Evolutionary conservation across 2,888 invertebrate species (phyloP), one percentile per base, ranked within the genome.

Genomic region (Cryptus armator): DNA sequence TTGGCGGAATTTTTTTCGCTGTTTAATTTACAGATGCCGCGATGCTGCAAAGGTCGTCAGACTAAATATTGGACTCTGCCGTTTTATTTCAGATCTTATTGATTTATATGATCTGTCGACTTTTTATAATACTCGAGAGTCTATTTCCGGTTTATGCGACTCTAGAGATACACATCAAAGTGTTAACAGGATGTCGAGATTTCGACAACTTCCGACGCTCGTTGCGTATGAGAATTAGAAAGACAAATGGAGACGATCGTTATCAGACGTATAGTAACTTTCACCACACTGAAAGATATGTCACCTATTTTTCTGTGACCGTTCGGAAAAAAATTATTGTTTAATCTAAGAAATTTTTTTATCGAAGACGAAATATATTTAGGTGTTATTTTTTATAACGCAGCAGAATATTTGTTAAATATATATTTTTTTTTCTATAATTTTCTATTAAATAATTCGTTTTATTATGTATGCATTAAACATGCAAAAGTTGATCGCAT

Each of bases 281-380:
- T 78, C 77, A 68, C 77, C 32, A 46, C 46, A 78, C 44, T 44
- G 29, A 78, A 77, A 66, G 56, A 53, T 3, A 16, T 16, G 37
- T 67, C 37, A 24, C 19, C 75, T 19, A 37, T 10, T 75, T 59
- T 9, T 12, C 12, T 32, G 29, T 12, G 62, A 24, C 24, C 29
- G 5, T 46, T 74, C 32, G 44, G 19, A 16, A 44, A n/a, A 46
- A 67, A 46, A 67, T 44, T 6, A 59, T 59, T 32, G 59, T 59
- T 59, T 14, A 12, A 59, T 59, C 14, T 14, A 14, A 24, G 32
- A 9, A 59, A 12, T 2, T 10, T 59, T 32, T 59, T 1, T 6
- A 59, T 59, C 37, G 37, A 37, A 37, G 37, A 37, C 37, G 37
- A 37, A 37, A 37, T 7, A 9, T 37, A 37, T 37, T 37, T 7